Base-by-base conservation (phyloP, 2,113 vertebrate genomes). In the Australoheros scitulus region DNA sequence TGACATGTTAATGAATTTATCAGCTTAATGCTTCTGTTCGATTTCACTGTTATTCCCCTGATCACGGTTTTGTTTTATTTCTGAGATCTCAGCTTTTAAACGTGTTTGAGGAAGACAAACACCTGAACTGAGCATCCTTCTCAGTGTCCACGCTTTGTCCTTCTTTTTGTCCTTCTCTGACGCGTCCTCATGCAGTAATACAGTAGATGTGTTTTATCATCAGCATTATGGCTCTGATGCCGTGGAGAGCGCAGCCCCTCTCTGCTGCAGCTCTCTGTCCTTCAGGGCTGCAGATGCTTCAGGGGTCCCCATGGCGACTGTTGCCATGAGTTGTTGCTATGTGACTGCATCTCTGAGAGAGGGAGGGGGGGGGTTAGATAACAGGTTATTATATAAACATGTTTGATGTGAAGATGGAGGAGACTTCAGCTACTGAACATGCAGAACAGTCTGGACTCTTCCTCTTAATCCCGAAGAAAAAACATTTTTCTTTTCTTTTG, bases 291-390 rank as follows among this genome's bases (percentile, higher is more conserved):
- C 80, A 13, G 84, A 86, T 88, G 92, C 88, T 88, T 70, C 11
- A 5, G 75, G 29, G 65, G 86, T 93, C 64, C 43, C 90, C 90
- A 82, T 92, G 80, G 83, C 32, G 52, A 93, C 91, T 2, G 92
- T 92, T 92, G 87, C 91, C 75, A 90, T 32, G 92, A 77, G 89
- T 83, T 22, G 89, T 93, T 92, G 90, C 90, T 89, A 92, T 65
- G 86, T 55, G 86, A 59, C 76, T 63, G 76, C 63, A 80, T 89
- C 85, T 61, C 47, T 22, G 47, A 50, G 78, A 22, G 81, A 18
- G 80, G 14, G 52, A 38, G 52, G 32, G 63, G 36, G n/a, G 24
- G 26, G 65, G 79, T 92, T 87, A 89, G 87, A 81, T 87, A 90
- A 90, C 82, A 65, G 70, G 52, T 80, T 68, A 52, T 91, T 92